Evolutionary conservation across 2,888 invertebrate species (phyloP), one percentile per base, ranked within the genome.

Genomic region (Eutolmus rufibarbis): DNA sequence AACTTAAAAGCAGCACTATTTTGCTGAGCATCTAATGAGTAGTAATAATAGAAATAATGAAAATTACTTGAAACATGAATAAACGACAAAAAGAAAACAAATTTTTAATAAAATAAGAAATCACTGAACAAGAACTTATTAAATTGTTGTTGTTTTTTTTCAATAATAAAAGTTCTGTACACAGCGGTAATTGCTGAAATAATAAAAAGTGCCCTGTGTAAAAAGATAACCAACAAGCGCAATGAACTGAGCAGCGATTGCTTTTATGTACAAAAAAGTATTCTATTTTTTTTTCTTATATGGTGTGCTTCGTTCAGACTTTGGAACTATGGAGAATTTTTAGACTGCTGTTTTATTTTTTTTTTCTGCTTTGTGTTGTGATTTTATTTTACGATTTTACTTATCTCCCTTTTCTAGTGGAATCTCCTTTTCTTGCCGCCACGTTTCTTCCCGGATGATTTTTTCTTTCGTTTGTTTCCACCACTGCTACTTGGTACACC

Each of bases 391-490:
- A 85, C 74, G 74, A 40, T 43, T 74, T 85, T 74, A 56, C 16
- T 43, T 43, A 31, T 31, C 43, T n/a, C 16, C 28, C 37, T 76
- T 85, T 57, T 90, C 91, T 92, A 92, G 90, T 93, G 91, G 89
- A 91, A 91, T 91, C 91, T 93, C 91, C 94, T 93, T 90, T 93
- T 94, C 91, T 94, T 94, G 89, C 92, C 93, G 90, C 93, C 93
- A 89, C 93, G 92, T 88, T 92, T 92, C 90, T 92, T 92, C 31
- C 92, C 88, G 57, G 56, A 91, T 87, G 90, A 90, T 89, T 91
- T 91, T 89, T 91, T 89, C 89, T 92, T 92, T 88, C 91, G 91
- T 89, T 92, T 92, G 90, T 91, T 91, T 74, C 93, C 94, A 89
- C 94, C 94, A 56, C 93, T 74, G 46, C 85, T 85, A 34, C 82